phyloP scores from a whole-genome alignment of 2,113 vertebrate genomes.

The Tragelaphus scriptus region DNA sequence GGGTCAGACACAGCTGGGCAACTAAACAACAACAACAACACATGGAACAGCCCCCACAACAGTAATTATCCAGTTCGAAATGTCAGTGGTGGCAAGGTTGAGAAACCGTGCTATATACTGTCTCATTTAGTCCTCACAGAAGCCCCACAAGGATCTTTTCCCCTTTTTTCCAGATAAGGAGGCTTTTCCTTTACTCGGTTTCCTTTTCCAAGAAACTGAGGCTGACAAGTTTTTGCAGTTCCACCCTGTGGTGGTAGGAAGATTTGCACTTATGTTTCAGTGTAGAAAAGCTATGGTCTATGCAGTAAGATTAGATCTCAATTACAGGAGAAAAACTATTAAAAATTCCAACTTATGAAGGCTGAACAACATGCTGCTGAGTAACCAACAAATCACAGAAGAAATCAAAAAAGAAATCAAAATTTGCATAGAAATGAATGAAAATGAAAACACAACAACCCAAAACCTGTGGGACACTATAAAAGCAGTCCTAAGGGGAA shows the following conservation, averaged over 20 bases:
- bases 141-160: background rate
- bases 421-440: too few relatives aligned
- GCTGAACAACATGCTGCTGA: too few relatives aligned
- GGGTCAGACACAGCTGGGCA: background rate
- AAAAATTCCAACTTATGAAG: too few relatives aligned
- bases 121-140: background rate
- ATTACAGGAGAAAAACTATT: too few relatives aligned
- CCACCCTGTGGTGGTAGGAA: background rate
- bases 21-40: background rate
- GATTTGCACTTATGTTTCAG: background rate
- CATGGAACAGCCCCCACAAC: background rate
- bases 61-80: background rate
- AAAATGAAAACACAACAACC: too few relatives aligned
- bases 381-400: too few relatives aligned
- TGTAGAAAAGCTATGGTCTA: background rate
- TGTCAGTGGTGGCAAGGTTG: background rate
- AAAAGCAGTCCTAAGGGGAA: too few relatives aligned
- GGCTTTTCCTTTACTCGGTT: background rate
- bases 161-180: background rate
- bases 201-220: background rate
- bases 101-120: background rate
- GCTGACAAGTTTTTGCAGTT: background rate
- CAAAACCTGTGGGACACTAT: too few relatives aligned
- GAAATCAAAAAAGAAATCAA: too few relatives aligned
- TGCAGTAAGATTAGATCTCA: too few relatives aligned